Evolutionary conservation across 1,140 invertebrate genomes (phyloP).

Genomic region (Megalopta genalis): DNA sequence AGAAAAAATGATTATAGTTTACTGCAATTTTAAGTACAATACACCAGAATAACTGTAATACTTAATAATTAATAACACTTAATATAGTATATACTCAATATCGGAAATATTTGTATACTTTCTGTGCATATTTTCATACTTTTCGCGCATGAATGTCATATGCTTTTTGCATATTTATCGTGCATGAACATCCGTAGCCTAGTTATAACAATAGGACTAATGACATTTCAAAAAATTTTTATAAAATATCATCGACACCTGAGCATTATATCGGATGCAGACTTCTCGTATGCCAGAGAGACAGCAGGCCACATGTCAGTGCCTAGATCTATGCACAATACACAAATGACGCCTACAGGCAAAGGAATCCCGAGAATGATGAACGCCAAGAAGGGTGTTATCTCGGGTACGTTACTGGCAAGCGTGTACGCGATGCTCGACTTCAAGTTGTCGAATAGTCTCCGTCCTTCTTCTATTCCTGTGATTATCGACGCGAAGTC

Average conservation of each 20-base stretch:
- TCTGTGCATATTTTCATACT: too few relatives aligned
- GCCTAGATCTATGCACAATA: slow-evolving; percentile 99
- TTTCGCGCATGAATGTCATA: too few relatives aligned
- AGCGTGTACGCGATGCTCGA: slow-evolving; percentile 99
- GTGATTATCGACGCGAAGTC: slow-evolving; percentile 99
- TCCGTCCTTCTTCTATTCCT: slow-evolving; percentile 98
- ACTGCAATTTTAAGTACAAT: too few relatives aligned
- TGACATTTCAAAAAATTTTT: neutral
- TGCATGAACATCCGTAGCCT: too few relatives aligned
- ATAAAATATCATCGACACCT: slow-evolving; percentile 50
- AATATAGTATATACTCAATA: too few relatives aligned
- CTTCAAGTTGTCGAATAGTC: slow-evolving; percentile 99
- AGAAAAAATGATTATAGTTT: too few relatives aligned
- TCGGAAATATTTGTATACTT: too few relatives aligned
- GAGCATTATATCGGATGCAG: slow-evolving; percentile 99
- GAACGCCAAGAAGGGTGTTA: slow-evolving; percentile 98
- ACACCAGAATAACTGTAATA: too few relatives aligned
- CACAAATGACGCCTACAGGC: slow-evolving; percentile 97
- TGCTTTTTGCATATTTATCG: too few relatives aligned
- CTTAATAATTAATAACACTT: too few relatives aligned
- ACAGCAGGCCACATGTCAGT: slow-evolving; percentile 99
- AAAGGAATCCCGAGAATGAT: slow-evolving; percentile 98
- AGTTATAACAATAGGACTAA: neutral
- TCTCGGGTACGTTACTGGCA: slow-evolving; percentile 99
- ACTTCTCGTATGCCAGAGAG: slow-evolving; percentile 98